Evolutionary conservation across 2,113 vertebrate genomes (phyloP).

Genomic region (Brienomyrus brachyistius): DNA sequence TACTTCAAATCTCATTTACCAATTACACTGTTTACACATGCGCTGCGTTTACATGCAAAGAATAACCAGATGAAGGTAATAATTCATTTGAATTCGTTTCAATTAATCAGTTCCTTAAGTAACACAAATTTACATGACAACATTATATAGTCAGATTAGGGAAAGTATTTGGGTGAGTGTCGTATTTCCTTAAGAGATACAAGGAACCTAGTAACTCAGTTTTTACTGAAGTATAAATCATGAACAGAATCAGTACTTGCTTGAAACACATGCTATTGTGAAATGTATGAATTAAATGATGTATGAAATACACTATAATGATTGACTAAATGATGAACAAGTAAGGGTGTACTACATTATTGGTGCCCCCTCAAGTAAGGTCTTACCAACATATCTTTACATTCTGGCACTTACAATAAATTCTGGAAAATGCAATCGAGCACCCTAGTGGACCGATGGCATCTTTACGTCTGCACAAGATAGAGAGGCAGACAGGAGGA

Average conservation of each 20-base stretch:
- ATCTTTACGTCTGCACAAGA: too few relatives aligned
- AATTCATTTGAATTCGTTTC: background rate
- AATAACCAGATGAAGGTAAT: background rate
- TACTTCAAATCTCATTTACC: background rate
- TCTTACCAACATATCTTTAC: background rate
- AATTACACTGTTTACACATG: background rate
- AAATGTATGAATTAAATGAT: background rate
- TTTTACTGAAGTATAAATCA: background rate
- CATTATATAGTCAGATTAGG: background rate
- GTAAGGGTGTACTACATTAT: background rate
- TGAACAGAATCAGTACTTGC: background rate
- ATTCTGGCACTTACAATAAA: background rate
- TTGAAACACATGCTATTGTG: background rate
- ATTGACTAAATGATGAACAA: background rate
- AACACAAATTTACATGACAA: background rate
- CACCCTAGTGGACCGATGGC: too few relatives aligned
- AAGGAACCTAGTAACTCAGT: background rate
- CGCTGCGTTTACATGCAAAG: background rate
- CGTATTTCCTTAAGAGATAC: background rate
- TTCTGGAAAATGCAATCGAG: too few relatives aligned
- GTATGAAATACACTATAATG: background rate
- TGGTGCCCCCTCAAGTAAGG: background rate
- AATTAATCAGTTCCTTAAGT: background rate
- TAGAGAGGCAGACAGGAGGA: too few relatives aligned
- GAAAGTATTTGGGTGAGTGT: background rate